Evolutionary conservation across 2,888 invertebrate genomes (phyloP).

Genomic region (Trilocha varians): DNA sequence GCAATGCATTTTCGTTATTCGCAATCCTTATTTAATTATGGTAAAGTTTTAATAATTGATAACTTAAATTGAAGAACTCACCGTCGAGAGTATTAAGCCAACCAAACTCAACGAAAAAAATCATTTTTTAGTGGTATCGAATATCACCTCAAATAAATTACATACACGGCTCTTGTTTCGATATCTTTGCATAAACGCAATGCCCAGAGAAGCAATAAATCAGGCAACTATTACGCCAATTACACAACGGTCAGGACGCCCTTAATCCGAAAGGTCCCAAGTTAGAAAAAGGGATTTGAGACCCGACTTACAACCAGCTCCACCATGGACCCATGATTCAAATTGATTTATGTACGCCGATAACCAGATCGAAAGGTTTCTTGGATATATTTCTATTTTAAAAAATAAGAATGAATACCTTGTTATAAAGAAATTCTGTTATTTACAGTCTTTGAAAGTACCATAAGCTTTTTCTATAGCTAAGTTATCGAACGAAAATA

Average conservation of each 20-base stretch:
- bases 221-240: slow-evolving; percentile 65
- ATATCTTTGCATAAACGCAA: not conserved
- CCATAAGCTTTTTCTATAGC: too few species aligned
- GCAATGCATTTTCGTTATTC: too few species aligned
- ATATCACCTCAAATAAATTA: too few species aligned
- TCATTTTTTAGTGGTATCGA: too few species aligned
- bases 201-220: slow-evolving; percentile 42
- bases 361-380: slow-evolving; percentile 58
- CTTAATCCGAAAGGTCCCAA: slow-evolving; percentile 50
- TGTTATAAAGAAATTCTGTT: not conserved
- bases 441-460: not conserved
- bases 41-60: too few species aligned
- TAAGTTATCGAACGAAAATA: too few species aligned
- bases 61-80: too few species aligned
- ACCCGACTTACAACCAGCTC: slow-evolving; percentile 41
- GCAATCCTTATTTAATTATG: too few species aligned
- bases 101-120: too few species aligned
- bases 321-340: slow-evolving; percentile 40
- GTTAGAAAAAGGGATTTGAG: slow-evolving; percentile 57
- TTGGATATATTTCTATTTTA: slow-evolving; percentile 18
- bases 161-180: not conserved
- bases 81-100: too few species aligned
- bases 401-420: not conserved
- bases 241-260: slow-evolving; percentile 57
- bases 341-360: slow-evolving; percentile 64